These are phyloP conservation scores for Oncorhynchus nerka DNA, from an alignment of 2,113 vertebrate species.

Conservation along the genomic window DNA sequence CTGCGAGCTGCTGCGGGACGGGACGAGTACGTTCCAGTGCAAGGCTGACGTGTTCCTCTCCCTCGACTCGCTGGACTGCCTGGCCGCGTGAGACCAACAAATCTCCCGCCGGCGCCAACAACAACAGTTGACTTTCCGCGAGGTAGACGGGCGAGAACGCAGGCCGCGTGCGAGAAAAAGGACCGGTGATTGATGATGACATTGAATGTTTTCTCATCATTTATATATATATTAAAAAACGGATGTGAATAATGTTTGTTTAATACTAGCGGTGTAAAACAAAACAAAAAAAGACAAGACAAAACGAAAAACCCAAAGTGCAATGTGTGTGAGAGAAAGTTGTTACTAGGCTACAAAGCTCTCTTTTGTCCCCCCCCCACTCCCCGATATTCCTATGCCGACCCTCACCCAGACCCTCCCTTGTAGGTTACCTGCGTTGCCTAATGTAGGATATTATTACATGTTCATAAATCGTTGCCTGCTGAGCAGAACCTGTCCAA, in stretches of 20 bases:
- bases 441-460: conserved; percentile 62
- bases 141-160: background rate
- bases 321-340: conserved; percentile 14
- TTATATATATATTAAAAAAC: conserved; percentile 32
- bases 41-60: conserved; percentile 75
- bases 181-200: conserved; percentile 50
- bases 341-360: background rate
- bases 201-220: conserved; percentile 63
- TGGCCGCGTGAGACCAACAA: conserved; percentile 47
- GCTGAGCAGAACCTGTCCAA: conserved; percentile 61
- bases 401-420: background rate
- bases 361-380: background rate
- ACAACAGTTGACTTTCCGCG: background rate
- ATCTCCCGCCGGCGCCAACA: background rate
- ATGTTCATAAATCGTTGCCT: conserved; percentile 54
- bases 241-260: conserved; percentile 38
- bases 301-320: conserved; percentile 30
- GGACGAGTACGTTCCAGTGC: conserved; percentile 70
- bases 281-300: conserved; percentile 21
- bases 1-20: conserved; percentile 75
- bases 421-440: conserved; percentile 31
- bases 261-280: conserved; percentile 45
- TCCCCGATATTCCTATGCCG: background rate
- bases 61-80: conserved; percentile 68
- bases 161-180: conserved; percentile 2